Conservation (phyloP, 2,888 invertebrate genomes). For the Parnassius apollo region DNA sequence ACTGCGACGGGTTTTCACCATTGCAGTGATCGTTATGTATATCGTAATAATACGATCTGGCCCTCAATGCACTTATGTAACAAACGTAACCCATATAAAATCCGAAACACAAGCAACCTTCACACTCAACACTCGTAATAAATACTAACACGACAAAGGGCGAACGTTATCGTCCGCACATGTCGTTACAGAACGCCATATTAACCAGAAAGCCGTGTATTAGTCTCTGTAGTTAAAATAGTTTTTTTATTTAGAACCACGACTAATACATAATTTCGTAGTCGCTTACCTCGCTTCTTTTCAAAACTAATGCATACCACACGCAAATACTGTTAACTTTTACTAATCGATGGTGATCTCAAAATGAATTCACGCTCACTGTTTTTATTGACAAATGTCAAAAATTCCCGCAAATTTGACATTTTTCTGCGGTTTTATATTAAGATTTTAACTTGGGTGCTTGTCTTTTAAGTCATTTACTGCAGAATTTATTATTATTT, state of each 20-base stretch:
- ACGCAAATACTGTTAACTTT: conserved; percentile 45
- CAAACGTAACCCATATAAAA: conserved; percentile 49
- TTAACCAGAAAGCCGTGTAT: conserved; percentile 53
- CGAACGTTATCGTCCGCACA: conserved; percentile 71
- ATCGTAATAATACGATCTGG: conserved; percentile 59
- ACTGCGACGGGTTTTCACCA: conserved; percentile 81
- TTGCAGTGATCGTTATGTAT: conserved; percentile 54
- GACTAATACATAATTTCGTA: conserved; percentile 31
- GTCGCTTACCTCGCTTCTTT: conserved; percentile 39
- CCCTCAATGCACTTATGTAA: conserved; percentile 58
- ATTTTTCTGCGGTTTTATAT: conserved; percentile 28
- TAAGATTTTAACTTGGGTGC: too few species aligned
- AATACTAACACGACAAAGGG: conserved; percentile 63
- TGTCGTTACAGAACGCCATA: conserved; percentile 75
- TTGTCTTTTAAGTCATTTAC: too few species aligned
- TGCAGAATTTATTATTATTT: too few species aligned
- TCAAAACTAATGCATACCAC: conserved; percentile 33
- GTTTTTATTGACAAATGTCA: conserved; percentile 78
- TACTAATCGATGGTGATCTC: conserved; percentile 56
- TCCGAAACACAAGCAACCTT: conserved; percentile 46
- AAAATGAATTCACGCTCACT: conserved; percentile 52
- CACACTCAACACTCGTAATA: conserved; percentile 48
- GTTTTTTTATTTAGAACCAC: conserved; percentile 37
- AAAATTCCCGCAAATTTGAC: conserved; percentile 74
- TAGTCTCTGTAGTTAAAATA: conserved; percentile 43